Evolutionary conservation across 92 coral and sea anemone genomes (phyloP).

Genomic region (Palythoa heliodiscus): DNA sequence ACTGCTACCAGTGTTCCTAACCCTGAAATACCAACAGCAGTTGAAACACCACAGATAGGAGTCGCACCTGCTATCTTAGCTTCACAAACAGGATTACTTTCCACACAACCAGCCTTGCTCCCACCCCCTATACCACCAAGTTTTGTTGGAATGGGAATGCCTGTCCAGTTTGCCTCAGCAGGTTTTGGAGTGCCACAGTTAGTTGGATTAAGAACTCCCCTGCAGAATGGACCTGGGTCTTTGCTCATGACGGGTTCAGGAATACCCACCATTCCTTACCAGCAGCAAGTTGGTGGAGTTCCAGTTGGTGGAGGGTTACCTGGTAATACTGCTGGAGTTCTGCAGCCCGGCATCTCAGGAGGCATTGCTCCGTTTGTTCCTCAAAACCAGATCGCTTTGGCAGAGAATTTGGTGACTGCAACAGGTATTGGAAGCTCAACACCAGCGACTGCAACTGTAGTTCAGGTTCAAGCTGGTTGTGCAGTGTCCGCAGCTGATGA

Average conservation of each 20-base stretch:
- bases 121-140: constrained; percentile 42
- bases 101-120: constrained; percentile 15
- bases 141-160: constrained; percentile 40
- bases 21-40: background rate
- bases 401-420: background rate
- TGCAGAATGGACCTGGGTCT: constrained; percentile 33
- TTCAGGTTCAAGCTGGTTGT: constrained; percentile 48
- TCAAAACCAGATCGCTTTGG: constrained; percentile 11
- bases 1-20: background rate
- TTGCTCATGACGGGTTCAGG: constrained; percentile 17
- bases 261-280: constrained; percentile 32
- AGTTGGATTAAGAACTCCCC: constrained; percentile 15
- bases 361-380: constrained; percentile 13
- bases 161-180: constrained; percentile 30
- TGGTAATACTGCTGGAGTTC: background rate
- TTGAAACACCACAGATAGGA: background rate
- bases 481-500: constrained; percentile 40
- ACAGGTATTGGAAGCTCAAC: constrained; percentile 19
- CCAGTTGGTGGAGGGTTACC: constrained; percentile 8
- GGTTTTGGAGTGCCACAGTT: constrained; percentile 38
- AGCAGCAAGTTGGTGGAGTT: constrained; percentile 15
- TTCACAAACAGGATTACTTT: constrained; percentile 6
- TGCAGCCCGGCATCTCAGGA: constrained; percentile 12
- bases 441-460: constrained; percentile 41
- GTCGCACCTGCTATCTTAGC: constrained; percentile 16